Base-by-base conservation (phyloP, 2,113 vertebrate species). In the Tragelaphus strepsiceros region DNA sequence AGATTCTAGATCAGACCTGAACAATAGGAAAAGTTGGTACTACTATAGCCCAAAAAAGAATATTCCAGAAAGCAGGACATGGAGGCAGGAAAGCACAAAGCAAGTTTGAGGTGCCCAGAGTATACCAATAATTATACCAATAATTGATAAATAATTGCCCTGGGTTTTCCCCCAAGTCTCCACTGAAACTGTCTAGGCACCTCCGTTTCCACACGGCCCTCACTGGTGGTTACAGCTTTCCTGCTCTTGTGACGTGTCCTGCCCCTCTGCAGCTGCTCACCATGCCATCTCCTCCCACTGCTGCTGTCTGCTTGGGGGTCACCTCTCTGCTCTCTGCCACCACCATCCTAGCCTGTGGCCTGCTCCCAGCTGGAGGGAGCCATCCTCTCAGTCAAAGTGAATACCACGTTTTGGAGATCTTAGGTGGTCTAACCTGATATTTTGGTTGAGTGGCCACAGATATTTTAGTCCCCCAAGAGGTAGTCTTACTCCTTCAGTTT, bases 381-480 rank as follows among this genome's bases (percentile, higher is more conserved):
- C 58, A 71, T 24, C 30, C 71, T 93, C 56, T 93, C 84, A 92
- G 35, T 54, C 62, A 61, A 80, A 77, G 86, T 64, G 71, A 95
- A 53, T 54, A 24, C 89, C 80, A 62, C 91, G 86, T 67, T 74
- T 90, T 92, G 64, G 80, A 82, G 89, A 87, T 87, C 94, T 85
- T 86, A 92, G 94, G 92, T 96, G 95, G 88, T 88, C 93, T 71
- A 74, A 92, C 58, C 90, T 80, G 90, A 90, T 91, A 95, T 90
- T 96, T 97, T 88, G 67, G 71, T 94, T 91, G 78, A 80, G 94
- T 94, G 85, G 92, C 92, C 90, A 56, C 83, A 91, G 97, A 92
- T 95, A 97, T 94, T 96, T 96, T 89, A 95, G 85, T 35, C 14
- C 56, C 91, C 67, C 67, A 39, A 56, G 81, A 83, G 64, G 88